Percentiles rank a stretch among this genome's conserved stretches.
phyloP scores from a whole-genome alignment of 2,888 invertebrate species.

The Rotaria socialis region DNA sequence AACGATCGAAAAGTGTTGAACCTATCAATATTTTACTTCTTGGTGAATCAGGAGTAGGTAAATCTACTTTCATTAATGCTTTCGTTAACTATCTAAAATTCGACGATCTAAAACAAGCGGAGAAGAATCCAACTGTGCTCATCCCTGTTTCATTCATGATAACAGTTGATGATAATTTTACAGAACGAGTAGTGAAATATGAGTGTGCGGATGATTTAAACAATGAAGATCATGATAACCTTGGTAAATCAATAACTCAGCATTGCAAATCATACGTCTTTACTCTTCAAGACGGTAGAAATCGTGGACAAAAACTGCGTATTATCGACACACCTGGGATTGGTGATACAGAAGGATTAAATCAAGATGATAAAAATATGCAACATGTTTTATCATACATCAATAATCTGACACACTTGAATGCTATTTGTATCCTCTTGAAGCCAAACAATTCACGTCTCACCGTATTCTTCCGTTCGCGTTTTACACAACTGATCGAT shows the following conservation, averaged over 20 bases:
- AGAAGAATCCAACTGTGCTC: neutral
- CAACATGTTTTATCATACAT: neutral
- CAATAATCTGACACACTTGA: neutral
- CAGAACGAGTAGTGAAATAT: neutral
- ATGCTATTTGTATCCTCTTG: neutral
- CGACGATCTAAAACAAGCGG: neutral
- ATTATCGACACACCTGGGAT: conserved; percentile 1
- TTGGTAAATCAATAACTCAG: neutral
- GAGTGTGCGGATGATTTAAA: neutral
- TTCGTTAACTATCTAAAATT: neutral
- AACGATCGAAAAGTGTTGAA: neutral
- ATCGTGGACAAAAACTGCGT: neutral
- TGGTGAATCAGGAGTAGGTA: neutral
- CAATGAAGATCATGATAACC: neutral
- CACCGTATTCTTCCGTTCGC: neutral
- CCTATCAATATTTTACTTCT: neutral
- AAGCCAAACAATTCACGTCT: neutral
- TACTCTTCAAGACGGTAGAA: neutral
- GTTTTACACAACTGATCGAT: neutral
- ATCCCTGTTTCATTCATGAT: neutral
- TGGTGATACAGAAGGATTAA: neutral
- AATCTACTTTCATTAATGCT: conserved; percentile 10
- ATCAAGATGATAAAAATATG: neutral
- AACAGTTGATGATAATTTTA: neutral
- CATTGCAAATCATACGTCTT: neutral